Evolutionary conservation across 2,113 vertebrate genomes (phyloP), one percentile per base, ranked within the genome.

Genomic region (Steatornis caripensis): DNA sequence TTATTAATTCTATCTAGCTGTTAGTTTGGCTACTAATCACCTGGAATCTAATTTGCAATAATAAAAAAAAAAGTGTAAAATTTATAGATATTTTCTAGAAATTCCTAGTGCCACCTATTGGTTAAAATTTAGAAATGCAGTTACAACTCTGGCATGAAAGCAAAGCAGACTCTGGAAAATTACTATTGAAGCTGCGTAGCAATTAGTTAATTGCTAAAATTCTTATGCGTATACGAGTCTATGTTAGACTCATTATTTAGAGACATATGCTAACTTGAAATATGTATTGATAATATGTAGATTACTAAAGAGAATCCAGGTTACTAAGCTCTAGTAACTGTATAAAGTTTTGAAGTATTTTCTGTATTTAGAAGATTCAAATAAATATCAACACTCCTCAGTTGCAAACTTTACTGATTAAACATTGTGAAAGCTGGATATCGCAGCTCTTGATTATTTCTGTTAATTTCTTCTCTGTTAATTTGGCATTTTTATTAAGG

Each of bases 71-170:
- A 32, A 7, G 10, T 46, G 29, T 80, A 86, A 71, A 60, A 92
- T 92, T 43, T 92, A 58, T 49, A 80, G 21, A 17, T 55, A 64
- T 90, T 72, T 94, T 95, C 22, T 45, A 92, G 95, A 64, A 86
- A 94, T 92, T 92, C 26, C 19, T 96, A 39, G 75, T 95, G 96
- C 92, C 96, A 96, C 76, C 96, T 97, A 51, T 96, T 89, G 93
- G 64, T 66, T 80, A 34, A 43, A 81, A 51, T 74, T 5, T 12
- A 27, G 45, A 94, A 96, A 58, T 86, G 43, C 95, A 92, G 9
- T 36, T 80, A 23, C 32, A 39, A 29, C 9, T 78, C 16, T 17
- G 3, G 26, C 39, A 17, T 68, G 12, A 69, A 75, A 53, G 49
- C 19, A 34, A 57, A 82, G 39, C 5, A 0, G 0, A 2, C 26